A percentile compares a stretch with the other conserved stretches of the same genome.
Evolutionary conservation across 2,888 invertebrate species (phyloP).

Genomic region (Ennomos fuscantarius): DNA sequence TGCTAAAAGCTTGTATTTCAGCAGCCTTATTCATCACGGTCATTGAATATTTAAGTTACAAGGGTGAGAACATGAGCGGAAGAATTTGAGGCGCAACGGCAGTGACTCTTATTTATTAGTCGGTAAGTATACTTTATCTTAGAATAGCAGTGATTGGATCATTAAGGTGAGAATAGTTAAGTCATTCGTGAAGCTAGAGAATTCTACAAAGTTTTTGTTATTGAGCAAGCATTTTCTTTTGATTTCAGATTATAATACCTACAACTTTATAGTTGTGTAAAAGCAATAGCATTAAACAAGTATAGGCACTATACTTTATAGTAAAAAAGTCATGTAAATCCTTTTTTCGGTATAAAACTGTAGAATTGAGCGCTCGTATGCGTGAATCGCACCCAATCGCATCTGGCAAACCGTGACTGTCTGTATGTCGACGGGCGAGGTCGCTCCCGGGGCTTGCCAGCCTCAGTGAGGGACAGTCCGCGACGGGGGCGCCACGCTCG

Average conservation of each 20-base stretch:
- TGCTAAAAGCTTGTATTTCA: conserved; percentile 36
- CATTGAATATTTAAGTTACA: conserved; percentile 53
- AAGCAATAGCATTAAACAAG: too few species aligned
- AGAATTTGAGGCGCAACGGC: conserved; percentile 37
- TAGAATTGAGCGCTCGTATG: conserved; percentile 5
- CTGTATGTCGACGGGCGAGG: conserved; percentile 44
- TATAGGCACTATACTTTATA: too few species aligned
- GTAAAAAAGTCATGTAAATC: too few species aligned
- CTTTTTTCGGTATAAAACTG: too few species aligned
- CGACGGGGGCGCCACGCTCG: conserved; percentile 18
- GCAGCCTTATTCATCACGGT: conserved; percentile 31
- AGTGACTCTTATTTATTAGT: conserved; percentile 7
- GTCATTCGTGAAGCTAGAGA: too few species aligned
- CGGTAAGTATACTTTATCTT: too few species aligned
- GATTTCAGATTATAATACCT: too few species aligned
- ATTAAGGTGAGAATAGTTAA: too few species aligned
- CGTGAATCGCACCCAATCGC: conserved; percentile 6
- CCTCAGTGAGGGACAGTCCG: conserved; percentile 17
- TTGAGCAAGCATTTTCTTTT: too few species aligned
- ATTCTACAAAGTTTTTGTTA: too few species aligned
- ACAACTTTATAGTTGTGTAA: too few species aligned
- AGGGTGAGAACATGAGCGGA: conserved; percentile 51
- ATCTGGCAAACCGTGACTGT: conserved; percentile 18
- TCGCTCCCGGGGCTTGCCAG: conserved; percentile 47
- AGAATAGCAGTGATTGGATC: neutral